Evolutionary conservation across 2,888 invertebrate species (phyloP).

Genomic region (Trichogramma dendrolimi): DNA sequence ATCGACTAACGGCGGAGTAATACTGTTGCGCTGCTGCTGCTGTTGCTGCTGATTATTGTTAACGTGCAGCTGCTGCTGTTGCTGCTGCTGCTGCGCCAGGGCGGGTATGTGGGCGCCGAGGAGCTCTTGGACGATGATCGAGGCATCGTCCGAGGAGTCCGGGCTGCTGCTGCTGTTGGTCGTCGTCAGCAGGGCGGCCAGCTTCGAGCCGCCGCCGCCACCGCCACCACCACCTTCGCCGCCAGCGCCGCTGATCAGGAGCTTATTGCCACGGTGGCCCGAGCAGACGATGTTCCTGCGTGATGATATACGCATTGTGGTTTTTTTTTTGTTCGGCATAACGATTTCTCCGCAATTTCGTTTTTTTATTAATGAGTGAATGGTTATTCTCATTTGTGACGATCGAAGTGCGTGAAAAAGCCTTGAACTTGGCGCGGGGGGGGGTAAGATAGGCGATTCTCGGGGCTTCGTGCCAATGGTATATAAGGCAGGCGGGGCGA

Average conservation of each 20-base stretch:
- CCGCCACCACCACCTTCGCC: conserved; percentile 52
- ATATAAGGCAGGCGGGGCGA: too few species aligned
- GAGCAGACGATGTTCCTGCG: neutral
- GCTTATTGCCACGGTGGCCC: conserved; percentile 19
- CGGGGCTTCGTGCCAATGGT: too few species aligned
- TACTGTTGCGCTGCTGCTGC: conserved; percentile 56
- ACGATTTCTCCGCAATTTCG: too few species aligned
- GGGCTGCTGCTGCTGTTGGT: conserved; percentile 50
- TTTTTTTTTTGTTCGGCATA: too few species aligned
- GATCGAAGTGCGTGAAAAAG: too few species aligned
- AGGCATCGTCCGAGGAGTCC: conserved; percentile 54
- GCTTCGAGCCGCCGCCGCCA: conserved; percentile 55
- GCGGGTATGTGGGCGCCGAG: conserved; percentile 29
- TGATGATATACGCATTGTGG: too few species aligned
- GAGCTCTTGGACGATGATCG: conserved; percentile 44
- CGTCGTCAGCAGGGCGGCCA: conserved; percentile 54
- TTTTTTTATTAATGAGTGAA: too few species aligned
- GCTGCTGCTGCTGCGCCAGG: conserved; percentile 36
- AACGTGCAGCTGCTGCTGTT: conserved; percentile 35
- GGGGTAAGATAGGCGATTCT: too few species aligned
- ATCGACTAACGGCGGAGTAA: conserved; percentile 57
- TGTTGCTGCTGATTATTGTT: conserved; percentile 30
- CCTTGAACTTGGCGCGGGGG: too few species aligned
- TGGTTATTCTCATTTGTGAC: too few species aligned
- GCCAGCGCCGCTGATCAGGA: conserved; percentile 19